Percentiles rank a stretch among this genome's conserved stretches.
phyloP scores from a whole-genome alignment of 2,888 invertebrate genomes.

The Osmoderma eremita region DNA sequence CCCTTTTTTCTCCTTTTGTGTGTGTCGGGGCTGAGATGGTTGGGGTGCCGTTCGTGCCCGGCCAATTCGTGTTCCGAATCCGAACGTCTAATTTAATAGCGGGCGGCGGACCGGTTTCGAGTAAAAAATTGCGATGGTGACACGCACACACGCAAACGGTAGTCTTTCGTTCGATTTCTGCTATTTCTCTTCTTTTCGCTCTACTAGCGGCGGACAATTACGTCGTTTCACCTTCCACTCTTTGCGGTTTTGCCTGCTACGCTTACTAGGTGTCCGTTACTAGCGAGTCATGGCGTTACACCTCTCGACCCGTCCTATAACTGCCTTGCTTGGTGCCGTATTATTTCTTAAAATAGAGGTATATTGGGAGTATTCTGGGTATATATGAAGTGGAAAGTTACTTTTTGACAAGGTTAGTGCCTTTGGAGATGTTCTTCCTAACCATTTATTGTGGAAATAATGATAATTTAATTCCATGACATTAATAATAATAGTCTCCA shows the following conservation, averaged over 20 bases:
- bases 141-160: slow-evolving; percentile 17
- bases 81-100: slow-evolving; percentile 35
- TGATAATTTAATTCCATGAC: too few relatives aligned
- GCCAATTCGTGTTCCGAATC: slow-evolving; percentile 34
- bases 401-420: too few relatives aligned
- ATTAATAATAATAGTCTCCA: too few relatives aligned
- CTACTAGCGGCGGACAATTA: background rate
- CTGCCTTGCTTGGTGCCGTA: background rate
- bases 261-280: background rate
- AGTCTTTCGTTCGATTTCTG: background rate
- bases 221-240: background rate
- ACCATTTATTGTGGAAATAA: too few relatives aligned
- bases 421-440: too few relatives aligned
- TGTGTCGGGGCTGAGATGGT: too few relatives aligned
- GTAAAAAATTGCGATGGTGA: background rate
- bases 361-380: too few relatives aligned
- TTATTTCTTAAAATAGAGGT: slow-evolving; percentile 5
- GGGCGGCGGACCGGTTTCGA: background rate
- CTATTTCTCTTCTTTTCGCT: slow-evolving; percentile 1
- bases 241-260: background rate
- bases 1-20: slow-evolving; percentile 6
- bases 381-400: too few relatives aligned
- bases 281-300: background rate
- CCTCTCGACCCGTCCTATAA: background rate
- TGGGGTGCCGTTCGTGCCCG: slow-evolving; percentile 10